Base-by-base conservation (phyloP, 1,140 invertebrate genomes). In the Zophobas morio region DNA sequence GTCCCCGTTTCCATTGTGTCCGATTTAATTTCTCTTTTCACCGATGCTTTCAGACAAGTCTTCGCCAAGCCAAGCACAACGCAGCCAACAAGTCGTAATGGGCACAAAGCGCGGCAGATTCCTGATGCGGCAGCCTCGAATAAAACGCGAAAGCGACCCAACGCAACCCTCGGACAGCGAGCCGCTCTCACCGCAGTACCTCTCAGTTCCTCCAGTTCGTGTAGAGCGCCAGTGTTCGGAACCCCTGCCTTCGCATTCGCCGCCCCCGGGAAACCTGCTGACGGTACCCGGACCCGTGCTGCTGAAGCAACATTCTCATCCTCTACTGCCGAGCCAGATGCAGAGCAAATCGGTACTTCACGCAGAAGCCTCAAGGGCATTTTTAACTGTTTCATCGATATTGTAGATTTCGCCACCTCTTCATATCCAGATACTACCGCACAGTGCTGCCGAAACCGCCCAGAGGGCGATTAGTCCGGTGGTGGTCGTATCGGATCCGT, bases 251-350 rank as follows among this genome's bases (percentile, higher is more conserved):
- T 83, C 83, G n/a, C 79, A 83, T 56, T 85, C 88, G 42, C 84
- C 82, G 42, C 84, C 85, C 71, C 86, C 89, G 1, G 86, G 89
- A n/a, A 90, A 91, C 81, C 84, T 91, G 70, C 83, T 92, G 36
- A 85, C 88, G 54, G 91, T 92, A 53, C 91, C 91, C 42, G 88
- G 89, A 56, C 85, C 86, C 1, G 89, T 89, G 80, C 83, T 92
- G 66, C 89, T 90, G 6, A 93, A 93, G 80, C 92, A 92, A 81
- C 90, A 92, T 81, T 92, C 91, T 3, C 91, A 92, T 85, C 91
- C 91, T 1, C 78, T 91, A 47, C 80, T 92, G 74, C 88, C 90
- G 3, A 90, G 87, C 81, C 90, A 91, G 81, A 87, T 87, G 53
- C 82, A 37, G 76, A 3, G 37, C 1, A 74, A 74, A 74, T 47